phyloP scores from a whole-genome alignment of 2,797 vertebrate genomes.

The Leptoclinus maculatus region DNA sequence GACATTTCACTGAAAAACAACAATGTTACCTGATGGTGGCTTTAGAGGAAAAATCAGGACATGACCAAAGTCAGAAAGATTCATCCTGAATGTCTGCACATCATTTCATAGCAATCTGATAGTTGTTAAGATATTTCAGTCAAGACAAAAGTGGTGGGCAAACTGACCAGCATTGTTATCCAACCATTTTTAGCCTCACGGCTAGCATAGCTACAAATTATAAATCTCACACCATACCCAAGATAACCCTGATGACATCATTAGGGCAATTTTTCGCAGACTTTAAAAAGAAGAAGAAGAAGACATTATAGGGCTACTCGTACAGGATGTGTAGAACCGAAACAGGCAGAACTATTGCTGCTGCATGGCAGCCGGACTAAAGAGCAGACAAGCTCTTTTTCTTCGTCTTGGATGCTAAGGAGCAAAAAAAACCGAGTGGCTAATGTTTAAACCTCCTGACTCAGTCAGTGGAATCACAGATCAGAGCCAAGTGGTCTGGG shows the following conservation, averaged over 20 bases:
- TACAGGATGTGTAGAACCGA: not conserved
- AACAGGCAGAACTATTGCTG: slow-evolving; percentile 16
- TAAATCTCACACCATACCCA: too few species aligned
- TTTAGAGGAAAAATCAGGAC: too few species aligned
- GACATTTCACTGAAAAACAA: too few species aligned
- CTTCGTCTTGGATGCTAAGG: slow-evolving; percentile 15
- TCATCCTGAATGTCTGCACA: too few species aligned
- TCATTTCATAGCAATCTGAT: not conserved
- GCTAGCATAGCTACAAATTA: too few species aligned
- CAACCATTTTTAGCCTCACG: too few species aligned
- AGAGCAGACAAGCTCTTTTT: slow-evolving; percentile 8
- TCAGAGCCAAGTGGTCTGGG: slow-evolving; percentile 23
- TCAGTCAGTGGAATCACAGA: slow-evolving; percentile 27
- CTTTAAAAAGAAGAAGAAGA: too few species aligned
- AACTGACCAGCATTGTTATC: too few species aligned
- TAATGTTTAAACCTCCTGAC: slow-evolving; percentile 64
- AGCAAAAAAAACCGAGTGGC: slow-evolving; percentile 10
- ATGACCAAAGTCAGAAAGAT: too few species aligned
- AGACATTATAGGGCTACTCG: not conserved
- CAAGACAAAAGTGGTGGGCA: too few species aligned
- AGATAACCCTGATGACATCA: not conserved
- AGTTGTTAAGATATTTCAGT: not conserved
- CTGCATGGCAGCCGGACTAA: slow-evolving; percentile 7
- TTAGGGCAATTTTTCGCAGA: not conserved
- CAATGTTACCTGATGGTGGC: too few species aligned